Conservation (phyloP, 2,888 invertebrate species). For the Candidula unifasciata region DNA sequence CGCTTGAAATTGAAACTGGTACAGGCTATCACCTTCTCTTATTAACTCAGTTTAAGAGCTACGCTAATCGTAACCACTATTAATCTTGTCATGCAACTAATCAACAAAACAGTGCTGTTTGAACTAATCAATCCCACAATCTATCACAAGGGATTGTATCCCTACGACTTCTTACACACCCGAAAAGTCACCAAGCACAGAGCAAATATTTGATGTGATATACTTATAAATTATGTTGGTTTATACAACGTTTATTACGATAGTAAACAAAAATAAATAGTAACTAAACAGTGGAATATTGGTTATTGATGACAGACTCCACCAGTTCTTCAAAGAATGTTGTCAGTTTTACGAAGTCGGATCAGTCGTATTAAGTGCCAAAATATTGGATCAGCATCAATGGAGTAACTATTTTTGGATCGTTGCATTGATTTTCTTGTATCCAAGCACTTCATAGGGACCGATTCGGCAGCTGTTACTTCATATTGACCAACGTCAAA, state of each 20-base stretch:
- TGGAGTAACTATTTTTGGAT: conserved; percentile 20
- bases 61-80: too few relatives aligned
- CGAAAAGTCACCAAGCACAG: too few relatives aligned
- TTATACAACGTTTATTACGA: not conserved
- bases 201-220: too few relatives aligned
- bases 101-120: too few relatives aligned
- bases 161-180: too few relatives aligned
- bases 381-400: conserved; percentile 36
- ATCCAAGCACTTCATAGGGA: not conserved
- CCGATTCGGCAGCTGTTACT: not conserved
- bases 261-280: not conserved
- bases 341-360: conserved; percentile 2
- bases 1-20: too few relatives aligned
- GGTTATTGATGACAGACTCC: conserved; percentile 32
- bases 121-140: too few relatives aligned
- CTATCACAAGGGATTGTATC: too few relatives aligned
- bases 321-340: not conserved
- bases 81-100: too few relatives aligned
- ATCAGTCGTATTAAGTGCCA: conserved; percentile 39
- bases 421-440: conserved; percentile 17
- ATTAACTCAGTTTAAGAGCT: too few relatives aligned
- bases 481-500: not conserved
- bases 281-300: not conserved
- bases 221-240: too few relatives aligned
- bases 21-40: too few relatives aligned